Percentiles rank a stretch among this genome's conserved stretches.
These are phyloP conservation scores for Yponomeuta plumbellus DNA, from an alignment of 2,888 invertebrate genomes.

Conservation along the genomic window DNA sequence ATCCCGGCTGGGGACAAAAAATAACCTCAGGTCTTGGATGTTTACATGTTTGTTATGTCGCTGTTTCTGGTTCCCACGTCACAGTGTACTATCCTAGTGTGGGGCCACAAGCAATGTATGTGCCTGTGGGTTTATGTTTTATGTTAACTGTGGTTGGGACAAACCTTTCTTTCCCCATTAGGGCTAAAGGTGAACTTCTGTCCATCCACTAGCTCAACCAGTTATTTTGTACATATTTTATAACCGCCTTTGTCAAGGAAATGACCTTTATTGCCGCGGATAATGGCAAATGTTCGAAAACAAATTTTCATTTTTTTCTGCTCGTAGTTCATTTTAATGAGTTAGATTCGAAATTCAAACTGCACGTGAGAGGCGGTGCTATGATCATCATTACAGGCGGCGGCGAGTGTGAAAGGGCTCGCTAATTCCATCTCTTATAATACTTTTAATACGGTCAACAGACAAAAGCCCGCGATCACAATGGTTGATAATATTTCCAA, in stretches of 20 bases:
- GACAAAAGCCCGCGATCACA: slow-evolving; percentile 18
- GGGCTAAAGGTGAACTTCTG: neutral
- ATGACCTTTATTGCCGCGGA: slow-evolving; percentile 2
- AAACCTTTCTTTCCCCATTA: neutral
- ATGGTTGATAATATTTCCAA: slow-evolving; percentile 40
- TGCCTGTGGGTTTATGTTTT: too few relatives aligned
- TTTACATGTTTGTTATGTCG: too few relatives aligned
- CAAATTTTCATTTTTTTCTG: neutral
- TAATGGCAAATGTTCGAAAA: slow-evolving; percentile 1
- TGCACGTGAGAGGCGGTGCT: neutral
- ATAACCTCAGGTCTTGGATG: too few relatives aligned
- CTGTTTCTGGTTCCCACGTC: too few relatives aligned
- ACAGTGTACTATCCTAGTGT: too few relatives aligned
- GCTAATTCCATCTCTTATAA: slow-evolving; percentile 25
- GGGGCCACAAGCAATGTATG: too few relatives aligned
- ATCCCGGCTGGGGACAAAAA: too few relatives aligned
- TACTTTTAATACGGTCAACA: slow-evolving; percentile 37
- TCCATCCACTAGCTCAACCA: neutral
- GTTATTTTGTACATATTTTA: slow-evolving; percentile 5
- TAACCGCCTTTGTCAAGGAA: slow-evolving; percentile 9
- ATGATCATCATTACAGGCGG: neutral
- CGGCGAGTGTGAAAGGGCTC: slow-evolving; percentile 9
- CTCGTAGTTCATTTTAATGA: neutral
- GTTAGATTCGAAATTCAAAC: neutral
- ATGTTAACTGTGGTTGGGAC: too few relatives aligned